Evolutionary conservation across 2,797 vertebrate genomes (phyloP).

Genomic region (Enteromius trimaculatus): DNA sequence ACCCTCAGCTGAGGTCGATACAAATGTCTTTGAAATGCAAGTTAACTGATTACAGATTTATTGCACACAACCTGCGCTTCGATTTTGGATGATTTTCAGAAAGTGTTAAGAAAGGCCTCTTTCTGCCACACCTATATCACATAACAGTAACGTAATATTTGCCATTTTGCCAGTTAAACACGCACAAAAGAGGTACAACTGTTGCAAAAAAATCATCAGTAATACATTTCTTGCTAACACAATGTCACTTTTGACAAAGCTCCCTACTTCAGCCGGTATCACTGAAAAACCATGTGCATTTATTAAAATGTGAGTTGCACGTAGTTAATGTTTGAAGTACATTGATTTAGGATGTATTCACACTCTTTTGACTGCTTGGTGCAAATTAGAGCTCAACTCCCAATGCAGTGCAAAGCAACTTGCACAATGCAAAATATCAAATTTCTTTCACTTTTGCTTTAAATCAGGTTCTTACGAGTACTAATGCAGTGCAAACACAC

Average conservation of each 20-base stretch:
- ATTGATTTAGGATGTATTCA: neutral
- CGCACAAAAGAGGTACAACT: neutral
- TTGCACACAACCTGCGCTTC: neutral
- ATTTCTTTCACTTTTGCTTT: constrained; percentile 14
- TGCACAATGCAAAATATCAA: neutral
- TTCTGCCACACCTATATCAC: constrained; percentile 54
- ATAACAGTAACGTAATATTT: constrained; percentile 60
- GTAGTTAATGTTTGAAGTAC: neutral
- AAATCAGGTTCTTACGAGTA: neutral
- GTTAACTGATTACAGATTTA: constrained; percentile 16
- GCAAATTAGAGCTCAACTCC: no score
- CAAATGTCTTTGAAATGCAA: constrained; percentile 12
- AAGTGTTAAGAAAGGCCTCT: constrained; percentile 2
- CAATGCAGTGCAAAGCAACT: no score
- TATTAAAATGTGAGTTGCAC: neutral
- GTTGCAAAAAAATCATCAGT: neutral
- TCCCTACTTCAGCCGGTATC: neutral
- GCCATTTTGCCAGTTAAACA: constrained; percentile 46
- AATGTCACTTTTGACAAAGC: neutral
- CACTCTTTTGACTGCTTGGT: neutral
- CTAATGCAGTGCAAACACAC: neutral
- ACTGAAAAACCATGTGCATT: neutral
- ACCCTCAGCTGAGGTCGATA: neutral
- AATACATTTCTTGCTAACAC: neutral
- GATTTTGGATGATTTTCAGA: constrained; percentile 16